These are phyloP conservation scores for Lasioglossum lativentre DNA, from an alignment of 2,888 invertebrate genomes.

Conservation along the genomic window DNA sequence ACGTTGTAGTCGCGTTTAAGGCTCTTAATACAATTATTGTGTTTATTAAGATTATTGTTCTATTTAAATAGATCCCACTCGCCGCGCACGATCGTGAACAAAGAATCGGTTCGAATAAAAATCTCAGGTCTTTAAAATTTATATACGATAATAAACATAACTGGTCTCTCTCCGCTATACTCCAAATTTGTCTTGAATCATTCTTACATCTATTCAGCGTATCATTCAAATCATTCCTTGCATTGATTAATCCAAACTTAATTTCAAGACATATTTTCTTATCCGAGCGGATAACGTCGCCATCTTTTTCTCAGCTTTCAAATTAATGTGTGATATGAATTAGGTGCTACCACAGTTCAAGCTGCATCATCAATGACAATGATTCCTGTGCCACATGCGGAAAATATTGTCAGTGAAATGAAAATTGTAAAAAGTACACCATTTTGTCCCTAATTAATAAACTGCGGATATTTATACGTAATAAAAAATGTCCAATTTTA, in stretches of 20 bases:
- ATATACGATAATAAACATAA: slow-evolving; percentile 61
- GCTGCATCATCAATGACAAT: slow-evolving; percentile 55
- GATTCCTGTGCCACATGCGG: slow-evolving; percentile 58
- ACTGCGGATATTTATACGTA: background rate
- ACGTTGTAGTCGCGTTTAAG: slow-evolving; percentile 51
- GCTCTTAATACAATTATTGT: slow-evolving; percentile 68
- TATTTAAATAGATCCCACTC: slow-evolving; percentile 57
- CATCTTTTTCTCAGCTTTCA: slow-evolving; percentile 36
- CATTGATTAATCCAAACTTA: slow-evolving; percentile 67
- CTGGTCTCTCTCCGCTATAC: slow-evolving; percentile 55
- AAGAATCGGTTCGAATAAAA: slow-evolving; percentile 57
- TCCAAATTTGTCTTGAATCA: slow-evolving; percentile 35
- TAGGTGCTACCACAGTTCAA: slow-evolving; percentile 59
- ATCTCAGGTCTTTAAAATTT: slow-evolving; percentile 65
- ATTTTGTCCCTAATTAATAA: slow-evolving; percentile 3
- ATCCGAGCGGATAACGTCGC: slow-evolving; percentile 48
- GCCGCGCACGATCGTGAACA: slow-evolving; percentile 37
- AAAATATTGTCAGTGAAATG: slow-evolving; percentile 43
- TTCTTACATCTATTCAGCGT: slow-evolving; percentile 34
- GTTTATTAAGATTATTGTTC: slow-evolving; percentile 72
- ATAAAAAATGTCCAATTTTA: background rate
- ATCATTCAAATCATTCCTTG: slow-evolving; percentile 57
- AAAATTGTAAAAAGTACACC: slow-evolving; percentile 46
- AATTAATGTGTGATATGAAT: slow-evolving; percentile 54
- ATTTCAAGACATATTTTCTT: slow-evolving; percentile 45